Evolutionary conservation across 2,888 invertebrate species (phyloP), one percentile per base, ranked within the genome.

Genomic region (Drosophila neutralis): DNA sequence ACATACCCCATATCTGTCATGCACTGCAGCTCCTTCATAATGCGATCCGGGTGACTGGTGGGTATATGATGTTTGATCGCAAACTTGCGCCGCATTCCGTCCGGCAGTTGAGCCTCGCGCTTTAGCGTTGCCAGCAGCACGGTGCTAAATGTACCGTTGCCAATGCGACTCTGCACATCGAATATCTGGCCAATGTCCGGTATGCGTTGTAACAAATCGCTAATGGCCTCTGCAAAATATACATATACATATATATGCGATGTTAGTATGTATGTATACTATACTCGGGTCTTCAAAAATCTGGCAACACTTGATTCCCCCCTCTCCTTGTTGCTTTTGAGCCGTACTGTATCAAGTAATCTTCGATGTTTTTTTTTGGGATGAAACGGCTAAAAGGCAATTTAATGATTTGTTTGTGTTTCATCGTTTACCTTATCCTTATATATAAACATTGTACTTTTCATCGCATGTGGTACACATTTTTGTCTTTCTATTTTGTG

Each of bases 61-160:
- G 98, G 98, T 79, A 97, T 96, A 57, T 98, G 94, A 93, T 97
- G 97, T 91, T 98, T 98, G 67, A 98, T 94, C 4, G 98, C 98
- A 93, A 96, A 97, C 92, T 95, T 94, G 77, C 95, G 94, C 57
- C 94, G 94, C 62, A 93, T 91, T 8, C 92, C 77, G 1, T 93
- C 92, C 1, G 94, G 91, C 71, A 94, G 73, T 93, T 83, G 93
- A 77, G 82, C 68, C 54, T 91, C 92, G 42, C 87, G 88, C 33
- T 92, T 92, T 61, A 97, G 92, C 4, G 95, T 95, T 2, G 96
- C 98, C 84, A 97, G 93, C 88, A 96, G 97, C 31, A 98, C 98
- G 0, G 96, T 96, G 91, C 98, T 98, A 90, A 98, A 98, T 3
- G 98, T 97, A 24, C 98, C 98, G 93, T 96, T 96, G 0, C 97